A percentile compares a stretch with the other conserved stretches of the same genome.
Evolutionary conservation across 2,888 invertebrate genomes (phyloP).

Genomic region (Acleris holmiana): DNA sequence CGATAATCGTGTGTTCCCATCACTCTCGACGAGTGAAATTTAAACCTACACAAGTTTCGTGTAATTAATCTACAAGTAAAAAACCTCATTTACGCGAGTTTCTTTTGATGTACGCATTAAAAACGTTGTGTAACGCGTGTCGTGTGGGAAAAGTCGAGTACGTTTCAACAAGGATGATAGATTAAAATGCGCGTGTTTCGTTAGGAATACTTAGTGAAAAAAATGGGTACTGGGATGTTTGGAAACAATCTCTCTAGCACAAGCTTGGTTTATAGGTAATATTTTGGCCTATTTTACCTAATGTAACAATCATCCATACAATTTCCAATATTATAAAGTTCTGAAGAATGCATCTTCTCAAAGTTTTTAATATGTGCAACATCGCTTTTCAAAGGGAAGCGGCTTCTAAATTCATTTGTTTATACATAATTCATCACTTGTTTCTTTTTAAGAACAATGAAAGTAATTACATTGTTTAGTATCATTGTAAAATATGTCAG

Average conservation of each 20-base stretch:
- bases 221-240: neutral
- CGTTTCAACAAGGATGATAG: conserved; percentile 3
- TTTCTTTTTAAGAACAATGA: no score
- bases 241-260: neutral
- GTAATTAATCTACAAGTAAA: conserved; percentile 30
- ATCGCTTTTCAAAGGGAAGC: no score
- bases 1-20: conserved; percentile 24
- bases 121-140: conserved; percentile 25
- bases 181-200: neutral
- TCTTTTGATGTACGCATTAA: conserved; percentile 14
- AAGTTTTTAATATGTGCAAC: no score
- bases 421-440: no score
- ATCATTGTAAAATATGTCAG: no score
- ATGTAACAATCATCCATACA: no score
- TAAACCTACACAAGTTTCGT: conserved; percentile 16
- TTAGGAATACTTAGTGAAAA: neutral
- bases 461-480: no score
- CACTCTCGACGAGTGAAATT: conserved; percentile 25
- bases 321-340: no score
- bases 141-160: conserved; percentile 2
- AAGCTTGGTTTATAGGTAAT: no score
- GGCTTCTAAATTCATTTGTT: no score
- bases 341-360: no score
- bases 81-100: conserved; percentile 18
- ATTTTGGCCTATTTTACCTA: no score